Percentiles rank a stretch among this genome's conserved stretches.
These are phyloP conservation scores for Microcebus ravelobensis DNA, from an alignment of 2,113 vertebrate genomes.

Conservation along the genomic window DNA sequence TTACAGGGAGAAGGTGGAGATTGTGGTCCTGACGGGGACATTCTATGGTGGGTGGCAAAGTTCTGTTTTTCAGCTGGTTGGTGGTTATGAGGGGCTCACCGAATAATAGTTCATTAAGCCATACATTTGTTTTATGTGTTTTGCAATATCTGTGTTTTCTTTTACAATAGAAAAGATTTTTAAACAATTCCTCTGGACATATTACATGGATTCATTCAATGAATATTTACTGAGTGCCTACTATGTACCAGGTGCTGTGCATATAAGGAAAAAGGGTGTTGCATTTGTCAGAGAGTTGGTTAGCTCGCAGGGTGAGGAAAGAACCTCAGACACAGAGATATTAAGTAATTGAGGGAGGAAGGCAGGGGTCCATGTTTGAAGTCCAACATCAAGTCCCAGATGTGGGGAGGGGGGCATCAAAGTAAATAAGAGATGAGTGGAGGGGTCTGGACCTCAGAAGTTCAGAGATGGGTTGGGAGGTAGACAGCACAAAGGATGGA, in stretches of 20 bases:
- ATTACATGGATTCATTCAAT: neutral
- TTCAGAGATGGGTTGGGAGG: neutral
- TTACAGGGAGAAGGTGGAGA: neutral
- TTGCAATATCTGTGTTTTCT: neutral
- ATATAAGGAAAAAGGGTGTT: neutral
- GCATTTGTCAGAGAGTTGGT: no score
- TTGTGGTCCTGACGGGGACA: neutral
- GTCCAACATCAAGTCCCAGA: neutral
- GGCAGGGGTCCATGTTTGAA: neutral
- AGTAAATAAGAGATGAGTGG: neutral
- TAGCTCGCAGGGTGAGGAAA: neutral
- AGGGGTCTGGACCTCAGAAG: neutral
- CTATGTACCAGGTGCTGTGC: neutral
- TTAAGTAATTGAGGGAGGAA: neutral
- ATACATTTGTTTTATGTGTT: neutral
- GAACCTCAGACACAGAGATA: no score
- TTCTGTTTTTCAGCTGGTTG: neutral
- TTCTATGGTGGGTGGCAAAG: neutral
- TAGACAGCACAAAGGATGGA: neutral
- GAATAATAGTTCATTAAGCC: neutral
- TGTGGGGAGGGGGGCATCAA: neutral
- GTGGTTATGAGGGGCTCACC: neutral
- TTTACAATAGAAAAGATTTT: neutral
- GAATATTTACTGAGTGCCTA: neutral
- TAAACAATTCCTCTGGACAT: neutral